Conservation (phyloP, 2,888 invertebrate genomes). For the Amphipoea oculea region DNA sequence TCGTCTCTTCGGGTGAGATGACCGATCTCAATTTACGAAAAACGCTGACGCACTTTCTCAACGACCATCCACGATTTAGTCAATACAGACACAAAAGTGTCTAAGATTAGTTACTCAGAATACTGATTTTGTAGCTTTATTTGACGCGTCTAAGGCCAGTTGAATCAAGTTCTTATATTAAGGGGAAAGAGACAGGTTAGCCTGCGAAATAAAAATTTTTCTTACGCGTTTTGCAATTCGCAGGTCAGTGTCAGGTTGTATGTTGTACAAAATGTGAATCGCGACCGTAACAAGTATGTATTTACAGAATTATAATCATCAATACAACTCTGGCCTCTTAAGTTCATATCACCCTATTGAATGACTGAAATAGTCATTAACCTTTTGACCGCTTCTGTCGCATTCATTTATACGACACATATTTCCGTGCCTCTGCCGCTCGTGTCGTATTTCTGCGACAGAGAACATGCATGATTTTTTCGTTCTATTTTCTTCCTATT, state of each 20-base stretch:
- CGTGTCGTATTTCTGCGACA: too few species aligned
- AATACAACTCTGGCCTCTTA: neutral
- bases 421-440: too few species aligned
- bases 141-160: neutral
- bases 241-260: too few species aligned
- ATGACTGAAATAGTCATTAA: neutral
- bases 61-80: neutral
- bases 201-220: neutral
- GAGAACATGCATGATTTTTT: too few species aligned
- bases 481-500: too few species aligned
- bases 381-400: too few species aligned
- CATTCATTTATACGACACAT: too few species aligned
- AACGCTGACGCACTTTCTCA: conserved; percentile 44
- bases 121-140: neutral
- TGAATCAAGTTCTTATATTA: neutral
- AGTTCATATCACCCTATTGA: neutral
- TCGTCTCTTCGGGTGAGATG: conserved; percentile 20
- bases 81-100: neutral
- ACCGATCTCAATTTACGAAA: conserved; percentile 39
- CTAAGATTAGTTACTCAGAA: neutral
- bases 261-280: neutral
- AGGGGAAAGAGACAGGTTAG: too few species aligned
- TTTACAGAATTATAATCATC: neutral
- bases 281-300: neutral
- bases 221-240: too few species aligned